Conservation (phyloP, 2,113 vertebrate genomes). For the Rhipidura dahli region DNA sequence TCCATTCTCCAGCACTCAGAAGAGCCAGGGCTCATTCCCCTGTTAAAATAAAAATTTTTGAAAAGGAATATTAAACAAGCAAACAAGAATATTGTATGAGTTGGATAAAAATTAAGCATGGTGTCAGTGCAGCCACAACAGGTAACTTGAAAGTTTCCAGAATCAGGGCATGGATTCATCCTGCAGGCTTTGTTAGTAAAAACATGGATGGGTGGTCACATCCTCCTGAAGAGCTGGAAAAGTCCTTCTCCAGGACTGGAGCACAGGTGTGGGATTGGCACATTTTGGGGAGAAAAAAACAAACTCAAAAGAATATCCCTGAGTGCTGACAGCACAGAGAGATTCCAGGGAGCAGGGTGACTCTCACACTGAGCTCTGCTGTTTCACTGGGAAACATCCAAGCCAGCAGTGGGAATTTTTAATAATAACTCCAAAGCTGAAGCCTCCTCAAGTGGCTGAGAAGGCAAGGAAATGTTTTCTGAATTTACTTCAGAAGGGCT, state of each 20-base stretch:
- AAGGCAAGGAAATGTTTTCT: not conserved
- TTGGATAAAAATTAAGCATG: not conserved
- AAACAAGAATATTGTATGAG: not conserved
- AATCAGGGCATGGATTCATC: not conserved
- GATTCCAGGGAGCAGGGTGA: not conserved
- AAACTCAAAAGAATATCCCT: not conserved
- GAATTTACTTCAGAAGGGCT: not conserved
- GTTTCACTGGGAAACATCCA: not conserved
- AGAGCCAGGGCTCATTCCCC: not conserved
- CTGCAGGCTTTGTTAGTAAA: not conserved
- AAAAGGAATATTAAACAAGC: not conserved
- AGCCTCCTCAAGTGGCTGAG: not conserved
- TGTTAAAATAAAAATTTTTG: not conserved
- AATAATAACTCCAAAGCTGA: not conserved
- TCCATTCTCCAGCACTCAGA: not conserved
- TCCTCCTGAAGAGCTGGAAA: not conserved
- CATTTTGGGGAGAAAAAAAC: not conserved
- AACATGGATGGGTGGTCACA: not conserved
- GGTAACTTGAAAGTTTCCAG: not conserved
- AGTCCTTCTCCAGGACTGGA: not conserved
- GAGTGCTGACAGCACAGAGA: not conserved
- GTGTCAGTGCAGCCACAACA: not conserved
- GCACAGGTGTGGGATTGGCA: not conserved
- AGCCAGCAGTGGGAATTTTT: not conserved
- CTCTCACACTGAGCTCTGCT: not conserved